Evolutionary conservation across 1,140 invertebrate species (phyloP), one percentile per base, ranked within the genome.

Genomic region (Trachelipus rathkii): DNA sequence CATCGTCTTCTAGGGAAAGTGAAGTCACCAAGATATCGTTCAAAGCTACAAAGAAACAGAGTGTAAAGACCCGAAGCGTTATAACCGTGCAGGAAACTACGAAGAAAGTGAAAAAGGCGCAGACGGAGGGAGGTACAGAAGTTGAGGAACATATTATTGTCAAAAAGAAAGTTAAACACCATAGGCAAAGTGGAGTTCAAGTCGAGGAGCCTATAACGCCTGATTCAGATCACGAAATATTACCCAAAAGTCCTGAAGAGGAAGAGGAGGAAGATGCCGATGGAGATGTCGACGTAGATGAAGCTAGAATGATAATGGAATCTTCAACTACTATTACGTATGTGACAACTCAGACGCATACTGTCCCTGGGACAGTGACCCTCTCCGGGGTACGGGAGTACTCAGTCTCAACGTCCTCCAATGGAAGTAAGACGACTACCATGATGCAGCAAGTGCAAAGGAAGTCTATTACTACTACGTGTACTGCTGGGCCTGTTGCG

Each of bases 21-120:
- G 80, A 81, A 75, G 71, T 81, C 46, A 81, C 80, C 9, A 77
- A 79, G 75, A 79, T 81, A 44, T 81, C 80, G 0, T 77, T 79
- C 60, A 81, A 78, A 53, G 78, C 79, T 13, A 81, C 75, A 4
- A 81, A 79, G 71, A 75, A 77, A 9, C 76, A 75, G 53, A 77
- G 75, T 53, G 69, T 75, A n/a, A 81, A 77, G 43, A 78, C 79
- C 19, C 73, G 77, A 11, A 81, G 80, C 76, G 77, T 81, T 3
- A 81, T 81, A 69, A 81, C 80, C 10, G 80, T 81, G 10, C 77
- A 81, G 44, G 80, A 81, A 46, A 81, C 80, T 15, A 81, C 80
- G 9, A 81, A 81, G 72, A 81, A 81, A 53, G 75, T 81, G 6
- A 81, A 81, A 50, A 81, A 81, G 53, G 80, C 80, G 10, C 77